Percentiles rank a stretch among this genome's conserved stretches.
phyloP scores from a whole-genome alignment of 2,113 vertebrate species.

The Paedocypris sp. region DNA sequence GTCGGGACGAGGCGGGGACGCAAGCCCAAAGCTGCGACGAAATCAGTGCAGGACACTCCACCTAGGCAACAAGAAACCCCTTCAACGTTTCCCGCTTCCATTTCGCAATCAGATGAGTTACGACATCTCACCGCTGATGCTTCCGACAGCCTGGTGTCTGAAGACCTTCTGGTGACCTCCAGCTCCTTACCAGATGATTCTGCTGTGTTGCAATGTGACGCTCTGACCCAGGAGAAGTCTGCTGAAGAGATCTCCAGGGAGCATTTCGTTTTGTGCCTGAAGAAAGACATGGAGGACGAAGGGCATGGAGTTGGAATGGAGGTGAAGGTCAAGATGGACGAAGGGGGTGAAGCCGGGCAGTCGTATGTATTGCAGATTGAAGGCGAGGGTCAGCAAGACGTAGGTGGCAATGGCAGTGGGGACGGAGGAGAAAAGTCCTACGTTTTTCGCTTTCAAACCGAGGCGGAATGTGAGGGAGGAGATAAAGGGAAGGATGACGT shows the following conservation, averaged over 20 bases:
- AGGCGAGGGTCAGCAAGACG: slow-evolving; percentile 37
- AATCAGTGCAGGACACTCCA: slow-evolving; percentile 6
- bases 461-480: slow-evolving; percentile 41
- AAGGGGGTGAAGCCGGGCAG: slow-evolving; percentile 27
- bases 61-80: not conserved
- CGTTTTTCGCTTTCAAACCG: slow-evolving; percentile 55
- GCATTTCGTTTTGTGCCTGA: slow-evolving; percentile 60
- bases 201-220: slow-evolving; percentile 12
- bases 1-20: slow-evolving; percentile 54
- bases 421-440: slow-evolving; percentile 48
- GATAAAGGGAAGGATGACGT: slow-evolving; percentile 43
- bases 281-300: slow-evolving; percentile 42
- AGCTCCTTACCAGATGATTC: not conserved
- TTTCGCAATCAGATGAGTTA: too few species aligned
- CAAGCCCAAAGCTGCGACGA: slow-evolving; percentile 52
- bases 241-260: slow-evolving; percentile 41
- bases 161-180: too few species aligned
- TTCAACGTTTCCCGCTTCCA: not conserved
- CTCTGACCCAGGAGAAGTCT: slow-evolving; percentile 30
- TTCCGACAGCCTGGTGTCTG: too few species aligned
- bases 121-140: too few species aligned
- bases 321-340: slow-evolving; percentile 28
- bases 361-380: slow-evolving; percentile 61
- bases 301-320: slow-evolving; percentile 39
- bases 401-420: slow-evolving; percentile 33